Evolutionary conservation across 2,888 invertebrate species (phyloP).

Genomic region (Lithodes maja): DNA sequence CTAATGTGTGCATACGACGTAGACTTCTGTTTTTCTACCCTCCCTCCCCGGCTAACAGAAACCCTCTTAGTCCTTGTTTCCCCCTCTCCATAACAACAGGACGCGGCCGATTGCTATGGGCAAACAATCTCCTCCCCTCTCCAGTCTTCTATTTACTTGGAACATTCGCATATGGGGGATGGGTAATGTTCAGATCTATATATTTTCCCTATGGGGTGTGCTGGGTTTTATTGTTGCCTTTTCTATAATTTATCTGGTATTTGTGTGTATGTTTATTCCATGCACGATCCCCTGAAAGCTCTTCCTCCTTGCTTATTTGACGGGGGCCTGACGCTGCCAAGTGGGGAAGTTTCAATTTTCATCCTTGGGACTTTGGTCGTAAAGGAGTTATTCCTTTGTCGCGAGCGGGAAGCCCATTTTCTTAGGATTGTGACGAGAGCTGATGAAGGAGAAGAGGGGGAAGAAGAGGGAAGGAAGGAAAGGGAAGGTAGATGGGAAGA

Average conservation of each 20-base stretch:
- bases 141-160: background rate
- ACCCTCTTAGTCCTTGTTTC: background rate
- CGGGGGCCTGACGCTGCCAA: background rate
- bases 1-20: background rate
- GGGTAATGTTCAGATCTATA: background rate
- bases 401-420: background rate
- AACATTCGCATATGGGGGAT: background rate
- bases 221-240: background rate
- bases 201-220: background rate
- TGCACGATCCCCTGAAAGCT: constrained; percentile 31
- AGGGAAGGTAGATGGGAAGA: background rate
- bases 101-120: background rate
- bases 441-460: background rate
- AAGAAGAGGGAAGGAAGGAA: background rate
- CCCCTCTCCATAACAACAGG: constrained; percentile 1
- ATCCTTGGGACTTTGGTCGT: background rate
- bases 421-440: background rate
- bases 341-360: constrained; percentile 8
- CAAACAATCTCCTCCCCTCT: background rate
- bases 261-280: constrained; percentile 22
- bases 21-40: background rate
- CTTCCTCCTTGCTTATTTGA: constrained; percentile 42
- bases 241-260: background rate
- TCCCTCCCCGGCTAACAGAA: background rate
- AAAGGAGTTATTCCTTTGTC: constrained; percentile 6